Evolutionary conservation across 1,140 invertebrate species (phyloP).

Genomic region (Pseudomyrmex flavicornis): DNA sequence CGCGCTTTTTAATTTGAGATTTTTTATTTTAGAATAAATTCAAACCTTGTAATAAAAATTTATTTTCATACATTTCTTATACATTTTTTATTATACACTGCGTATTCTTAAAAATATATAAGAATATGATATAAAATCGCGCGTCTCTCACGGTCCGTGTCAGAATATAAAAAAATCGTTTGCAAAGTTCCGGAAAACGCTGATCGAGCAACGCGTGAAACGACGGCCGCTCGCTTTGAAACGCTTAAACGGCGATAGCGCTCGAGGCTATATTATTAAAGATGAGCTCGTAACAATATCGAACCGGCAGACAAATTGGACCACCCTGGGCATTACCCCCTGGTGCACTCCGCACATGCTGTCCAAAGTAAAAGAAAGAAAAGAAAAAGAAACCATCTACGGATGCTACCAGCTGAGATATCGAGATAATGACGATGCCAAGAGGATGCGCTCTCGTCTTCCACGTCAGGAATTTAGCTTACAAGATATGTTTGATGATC

Average conservation of each 20-base stretch:
- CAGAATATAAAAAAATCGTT: not conserved
- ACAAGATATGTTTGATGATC: slow-evolving; percentile 48
- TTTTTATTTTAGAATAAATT: not conserved
- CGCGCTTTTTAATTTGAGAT: slow-evolving; percentile 22
- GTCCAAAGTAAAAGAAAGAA: slow-evolving; percentile 69
- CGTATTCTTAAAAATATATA: not conserved
- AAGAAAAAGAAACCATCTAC: not conserved
- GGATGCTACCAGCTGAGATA: slow-evolving; percentile 76
- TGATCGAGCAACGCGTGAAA: slow-evolving; percentile 30
- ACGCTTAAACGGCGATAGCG: slow-evolving; percentile 51
- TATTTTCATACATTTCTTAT: not conserved
- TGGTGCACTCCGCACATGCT: slow-evolving; percentile 72
- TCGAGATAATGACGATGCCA: slow-evolving; percentile 77
- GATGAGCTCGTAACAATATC: slow-evolving; percentile 85
- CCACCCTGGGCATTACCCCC: slow-evolving; percentile 81
- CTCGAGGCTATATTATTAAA: slow-evolving; percentile 81
- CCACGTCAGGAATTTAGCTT: slow-evolving; percentile 65
- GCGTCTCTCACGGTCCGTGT: not conserved
- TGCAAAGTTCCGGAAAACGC: slow-evolving; percentile 2
- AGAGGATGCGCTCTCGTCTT: slow-evolving; percentile 50
- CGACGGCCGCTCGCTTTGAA: slow-evolving; percentile 35
- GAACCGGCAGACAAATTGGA: slow-evolving; percentile 84
- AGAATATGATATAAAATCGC: not conserved
- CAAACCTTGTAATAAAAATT: no score
- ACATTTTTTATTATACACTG: no score